Base-by-base conservation (phyloP, 2,113 vertebrate genomes). In the Eleginops maclovinus region DNA sequence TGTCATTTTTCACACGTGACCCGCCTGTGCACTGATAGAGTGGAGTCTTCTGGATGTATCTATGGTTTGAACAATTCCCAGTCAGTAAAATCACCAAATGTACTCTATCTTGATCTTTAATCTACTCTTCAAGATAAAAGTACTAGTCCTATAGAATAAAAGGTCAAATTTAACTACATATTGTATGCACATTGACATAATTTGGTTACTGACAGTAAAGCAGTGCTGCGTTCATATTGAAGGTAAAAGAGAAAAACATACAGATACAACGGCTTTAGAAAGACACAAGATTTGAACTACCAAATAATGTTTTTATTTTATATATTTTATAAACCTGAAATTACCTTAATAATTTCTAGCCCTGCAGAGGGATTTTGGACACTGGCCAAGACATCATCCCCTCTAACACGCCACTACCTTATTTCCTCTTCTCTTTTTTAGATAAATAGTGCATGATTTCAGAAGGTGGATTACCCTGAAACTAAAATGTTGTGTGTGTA, bases 391-490 rank as follows among this genome's bases (percentile, higher is more conserved):
- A 50, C 21, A 41, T 31, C 46, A 77, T 22, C 26, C n/a, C 46
- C 65, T 46, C 50, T 46, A 62, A 54, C 14, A 24, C 36, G n/a
- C 9, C 7, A 61, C 19, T 22, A 56, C 13, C 36, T 22, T 31
- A 31, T 47, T 47, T 44, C 31, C 68, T 66, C 12, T 50, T 19
- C 12, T 28, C 17, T 44, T 31, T 61, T 66, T 67, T 21, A 77
- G 36, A 61, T 11, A 61, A 46, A 44, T 41, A 53, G 12, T 16
- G 2, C 1, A 0, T 44, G 36, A 46, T 26, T 11, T 62, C 55
- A 46, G 14, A 36, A 36, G 12, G 24, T 54, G 24, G 9, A 60
- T 21, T 44, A 12, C 28, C 26, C 40, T 19, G 14, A 26, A 50
- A n/a, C 28, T 28, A 44, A 56, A 64, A 3, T 6, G 2, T 24